These are phyloP conservation scores for Drosophila paranaensis DNA, from an alignment of 2,888 invertebrate species.

Conservation along the genomic window DNA sequence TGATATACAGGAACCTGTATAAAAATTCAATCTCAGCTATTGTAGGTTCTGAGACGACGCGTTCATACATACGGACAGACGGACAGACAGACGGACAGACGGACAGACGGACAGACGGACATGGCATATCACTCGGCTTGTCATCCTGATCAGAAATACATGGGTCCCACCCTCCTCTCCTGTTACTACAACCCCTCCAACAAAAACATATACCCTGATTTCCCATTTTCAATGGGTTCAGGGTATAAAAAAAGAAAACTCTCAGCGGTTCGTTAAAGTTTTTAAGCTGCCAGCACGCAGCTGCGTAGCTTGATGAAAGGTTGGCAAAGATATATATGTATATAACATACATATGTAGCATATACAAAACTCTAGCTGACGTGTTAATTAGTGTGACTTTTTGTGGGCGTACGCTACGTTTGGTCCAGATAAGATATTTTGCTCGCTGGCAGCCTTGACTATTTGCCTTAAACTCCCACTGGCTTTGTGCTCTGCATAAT, in stretches of 20 bases:
- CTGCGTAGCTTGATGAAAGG: slow-evolving; percentile 28
- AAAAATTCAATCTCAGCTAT: too few species aligned
- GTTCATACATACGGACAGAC: too few species aligned
- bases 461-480: slow-evolving; percentile 18
- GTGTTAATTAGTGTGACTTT: slow-evolving; percentile 65
- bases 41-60: too few species aligned
- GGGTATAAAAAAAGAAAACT: neutral
- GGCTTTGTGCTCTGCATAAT: slow-evolving; percentile 43
- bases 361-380: slow-evolving; percentile 33
- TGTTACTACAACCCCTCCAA: too few species aligned
- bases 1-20: too few species aligned
- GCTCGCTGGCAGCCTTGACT: slow-evolving; percentile 25
- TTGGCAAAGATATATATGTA: slow-evolving; percentile 20
- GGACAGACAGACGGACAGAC: too few species aligned
- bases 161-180: too few species aligned
- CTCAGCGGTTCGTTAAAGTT: slow-evolving; percentile 27
- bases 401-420: slow-evolving; percentile 16
- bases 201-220: too few species aligned
- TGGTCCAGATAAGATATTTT: slow-evolving; percentile 34
- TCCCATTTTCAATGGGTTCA: too few species aligned
- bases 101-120: too few species aligned
- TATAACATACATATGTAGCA: neutral
- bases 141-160: too few species aligned
- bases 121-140: too few species aligned
- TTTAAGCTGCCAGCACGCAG: slow-evolving; percentile 35